A percentile compares a stretch with the other conserved stretches of the same genome.
phyloP scores from a whole-genome alignment of 2,797 vertebrate genomes.

The Myotis vivesi region DNA sequence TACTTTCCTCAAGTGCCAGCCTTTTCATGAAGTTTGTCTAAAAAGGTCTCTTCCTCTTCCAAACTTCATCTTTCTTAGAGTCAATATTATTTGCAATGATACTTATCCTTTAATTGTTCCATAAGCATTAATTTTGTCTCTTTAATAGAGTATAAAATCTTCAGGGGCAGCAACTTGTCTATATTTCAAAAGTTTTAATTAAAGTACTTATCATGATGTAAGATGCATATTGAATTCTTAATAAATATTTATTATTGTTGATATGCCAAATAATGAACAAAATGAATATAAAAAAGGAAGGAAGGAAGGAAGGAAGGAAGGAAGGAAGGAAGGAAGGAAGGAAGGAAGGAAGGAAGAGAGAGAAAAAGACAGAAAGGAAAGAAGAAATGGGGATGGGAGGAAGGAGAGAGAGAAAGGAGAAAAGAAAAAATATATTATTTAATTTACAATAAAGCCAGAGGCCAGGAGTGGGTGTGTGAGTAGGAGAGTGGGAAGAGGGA shows the following conservation, averaged over 20 bases:
- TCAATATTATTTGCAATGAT: not conserved
- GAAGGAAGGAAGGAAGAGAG: not conserved
- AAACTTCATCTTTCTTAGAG: not conserved
- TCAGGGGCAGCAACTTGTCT: not conserved
- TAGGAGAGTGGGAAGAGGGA: too few relatives aligned
- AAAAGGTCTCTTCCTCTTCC: not conserved
- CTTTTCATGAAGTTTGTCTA: not conserved
- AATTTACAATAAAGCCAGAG: not conserved
- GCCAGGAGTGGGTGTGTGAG: not conserved
- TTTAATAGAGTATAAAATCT: not conserved
- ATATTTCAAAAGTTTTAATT: not conserved
- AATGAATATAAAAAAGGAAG: not conserved
- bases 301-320: too few relatives aligned
- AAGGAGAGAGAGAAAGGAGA: not conserved
- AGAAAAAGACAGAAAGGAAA: not conserved
- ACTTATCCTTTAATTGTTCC: not conserved
- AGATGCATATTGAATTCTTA: not conserved
- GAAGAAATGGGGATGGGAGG: too few relatives aligned
- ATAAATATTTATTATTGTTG: not conserved
- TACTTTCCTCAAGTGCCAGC: not conserved
- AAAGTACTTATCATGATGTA: not conserved
- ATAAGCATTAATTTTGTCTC: conserved; percentile 25
- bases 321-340: too few relatives aligned
- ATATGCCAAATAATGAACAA: not conserved
- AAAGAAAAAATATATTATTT: not conserved